phyloP scores from a whole-genome alignment of 2,797 vertebrate genomes.

The Poeciliopsis gracilis region DNA sequence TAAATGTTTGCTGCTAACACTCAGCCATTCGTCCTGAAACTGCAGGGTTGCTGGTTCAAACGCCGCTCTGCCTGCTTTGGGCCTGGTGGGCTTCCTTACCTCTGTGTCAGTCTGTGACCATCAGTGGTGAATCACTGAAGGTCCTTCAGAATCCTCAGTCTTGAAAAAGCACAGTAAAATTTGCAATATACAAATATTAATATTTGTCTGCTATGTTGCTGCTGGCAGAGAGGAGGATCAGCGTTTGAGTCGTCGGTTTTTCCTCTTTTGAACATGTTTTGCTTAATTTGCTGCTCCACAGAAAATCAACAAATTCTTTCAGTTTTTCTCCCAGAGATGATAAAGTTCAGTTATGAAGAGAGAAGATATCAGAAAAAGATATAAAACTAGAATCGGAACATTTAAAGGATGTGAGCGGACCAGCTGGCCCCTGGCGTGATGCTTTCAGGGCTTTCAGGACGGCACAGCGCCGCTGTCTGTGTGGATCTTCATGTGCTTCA shows the following conservation, averaged over 20 bases:
- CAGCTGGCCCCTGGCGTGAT: no score
- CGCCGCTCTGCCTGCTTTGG: no score
- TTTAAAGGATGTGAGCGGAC: background rate
- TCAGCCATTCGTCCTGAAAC: no score
- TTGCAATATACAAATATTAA: background rate
- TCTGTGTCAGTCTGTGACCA: background rate
- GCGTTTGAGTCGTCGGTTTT: background rate
- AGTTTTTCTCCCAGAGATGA: background rate
- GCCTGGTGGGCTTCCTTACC: background rate
- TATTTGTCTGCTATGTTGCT: background rate
- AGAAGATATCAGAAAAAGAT: background rate
- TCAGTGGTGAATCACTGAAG: background rate
- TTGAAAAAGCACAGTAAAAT: background rate
- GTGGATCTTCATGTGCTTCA: constrained; percentile 4
- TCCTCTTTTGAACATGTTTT: background rate
- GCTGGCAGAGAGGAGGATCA: background rate
- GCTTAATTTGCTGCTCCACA: background rate
- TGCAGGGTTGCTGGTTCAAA: background rate
- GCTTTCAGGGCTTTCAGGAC: background rate
- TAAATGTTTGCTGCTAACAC: background rate
- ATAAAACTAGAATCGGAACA: background rate
- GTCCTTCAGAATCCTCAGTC: background rate
- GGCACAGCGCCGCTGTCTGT: background rate
- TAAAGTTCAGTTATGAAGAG: background rate
- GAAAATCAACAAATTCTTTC: background rate